Percentiles rank a stretch among this genome's conserved stretches.
These are phyloP conservation scores for Nebria brevicollis DNA, from an alignment of 2,888 invertebrate species.

Conservation along the genomic window DNA sequence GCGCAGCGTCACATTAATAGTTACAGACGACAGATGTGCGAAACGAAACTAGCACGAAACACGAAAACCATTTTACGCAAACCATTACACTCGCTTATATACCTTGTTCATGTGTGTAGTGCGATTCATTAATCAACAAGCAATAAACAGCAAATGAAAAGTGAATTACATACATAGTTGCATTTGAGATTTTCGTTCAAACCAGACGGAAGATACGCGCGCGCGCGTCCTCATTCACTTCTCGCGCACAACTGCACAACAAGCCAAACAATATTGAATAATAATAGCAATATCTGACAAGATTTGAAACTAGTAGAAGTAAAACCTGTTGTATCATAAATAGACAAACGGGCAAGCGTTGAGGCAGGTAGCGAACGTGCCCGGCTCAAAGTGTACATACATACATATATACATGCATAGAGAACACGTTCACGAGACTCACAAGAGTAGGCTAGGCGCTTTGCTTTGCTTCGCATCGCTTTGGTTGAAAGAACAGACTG, in stretches of 20 bases:
- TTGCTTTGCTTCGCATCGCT: background rate
- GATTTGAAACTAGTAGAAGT: conserved; percentile 35
- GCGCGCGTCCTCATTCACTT: conserved; percentile 6
- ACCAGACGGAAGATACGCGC: background rate
- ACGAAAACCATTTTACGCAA: conserved; percentile 1
- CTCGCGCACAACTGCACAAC: background rate
- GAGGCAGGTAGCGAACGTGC: conserved; percentile 32
- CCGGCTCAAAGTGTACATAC: background rate
- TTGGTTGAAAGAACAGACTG: conserved; percentile 31
- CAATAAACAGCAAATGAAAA: background rate
- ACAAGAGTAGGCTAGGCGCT: background rate
- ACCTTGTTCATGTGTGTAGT: background rate
- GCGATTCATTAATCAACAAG: background rate
- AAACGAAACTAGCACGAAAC: conserved; percentile 1
- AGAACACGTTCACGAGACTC: background rate
- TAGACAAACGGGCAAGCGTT: conserved; percentile 39
- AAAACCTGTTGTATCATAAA: conserved; percentile 36
- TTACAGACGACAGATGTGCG: background rate
- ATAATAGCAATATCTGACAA: conserved; percentile 39
- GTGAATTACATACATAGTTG: background rate
- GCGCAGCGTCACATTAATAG: background rate
- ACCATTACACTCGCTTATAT: background rate
- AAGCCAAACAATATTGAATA: conserved; percentile 35
- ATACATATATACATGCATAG: background rate
- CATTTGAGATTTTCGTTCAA: background rate